Conservation (phyloP, 2,113 vertebrate genomes). For the Anguilla japonica region DNA sequence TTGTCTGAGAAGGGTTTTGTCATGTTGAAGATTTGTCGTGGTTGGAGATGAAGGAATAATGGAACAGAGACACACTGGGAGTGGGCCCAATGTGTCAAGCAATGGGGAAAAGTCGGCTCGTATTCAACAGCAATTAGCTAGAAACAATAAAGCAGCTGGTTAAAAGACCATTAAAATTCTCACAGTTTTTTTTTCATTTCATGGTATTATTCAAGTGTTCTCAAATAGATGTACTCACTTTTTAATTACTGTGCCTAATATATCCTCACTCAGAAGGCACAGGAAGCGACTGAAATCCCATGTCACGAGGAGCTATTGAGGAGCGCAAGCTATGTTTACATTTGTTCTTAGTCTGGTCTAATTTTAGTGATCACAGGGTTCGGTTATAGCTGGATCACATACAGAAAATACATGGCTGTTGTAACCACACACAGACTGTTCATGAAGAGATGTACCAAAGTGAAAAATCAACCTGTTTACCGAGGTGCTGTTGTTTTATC, state of each 20-base stretch:
- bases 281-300: background rate
- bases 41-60: background rate
- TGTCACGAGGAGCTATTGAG: background rate
- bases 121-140: background rate
- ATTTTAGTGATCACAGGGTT: background rate
- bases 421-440: background rate
- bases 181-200: background rate
- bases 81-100: background rate
- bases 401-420: background rate
- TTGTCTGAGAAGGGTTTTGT: background rate
- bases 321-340: background rate
- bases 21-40: background rate
- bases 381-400: background rate
- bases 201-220: background rate
- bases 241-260: background rate
- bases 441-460: background rate
- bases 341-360: background rate
- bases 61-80: background rate
- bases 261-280: background rate
- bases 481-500: background rate
- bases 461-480: background rate
- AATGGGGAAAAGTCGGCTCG: background rate
- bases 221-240: background rate
- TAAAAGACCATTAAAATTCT: background rate
- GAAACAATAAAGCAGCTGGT: conserved; percentile 9